Evolutionary conservation across 92 coral and sea anemone genomes (phyloP).

Genomic region (Epizoanthus scotinus): DNA sequence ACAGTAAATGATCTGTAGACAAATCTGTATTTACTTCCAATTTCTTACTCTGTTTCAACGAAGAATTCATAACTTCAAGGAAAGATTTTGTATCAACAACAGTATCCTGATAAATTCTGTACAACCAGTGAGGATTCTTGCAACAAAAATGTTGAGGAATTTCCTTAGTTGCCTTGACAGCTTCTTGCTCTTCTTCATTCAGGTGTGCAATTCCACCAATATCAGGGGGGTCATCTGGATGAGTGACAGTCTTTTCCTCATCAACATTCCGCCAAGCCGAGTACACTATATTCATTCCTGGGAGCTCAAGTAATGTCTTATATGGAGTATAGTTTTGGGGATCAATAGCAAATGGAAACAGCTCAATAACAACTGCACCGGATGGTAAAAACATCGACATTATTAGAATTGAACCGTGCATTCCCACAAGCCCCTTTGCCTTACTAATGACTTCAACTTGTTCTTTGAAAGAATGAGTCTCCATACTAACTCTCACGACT

Average conservation of each 20-base stretch:
- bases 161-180: slow-evolving; percentile 56
- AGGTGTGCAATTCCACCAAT: slow-evolving; percentile 91
- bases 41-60: slow-evolving; percentile 42
- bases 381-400: slow-evolving; percentile 83
- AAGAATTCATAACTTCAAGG: slow-evolving; percentile 44
- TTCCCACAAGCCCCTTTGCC: slow-evolving; percentile 84
- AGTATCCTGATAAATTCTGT: slow-evolving; percentile 95
- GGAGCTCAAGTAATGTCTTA: slow-evolving; percentile 77
- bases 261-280: slow-evolving; percentile 79
- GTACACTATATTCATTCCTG: slow-evolving; percentile 71
- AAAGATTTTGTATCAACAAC: slow-evolving; percentile 76
- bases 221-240: slow-evolving; percentile 81
- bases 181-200: slow-evolving; percentile 60
- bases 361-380: slow-evolving; percentile 73
- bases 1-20: slow-evolving; percentile 22
- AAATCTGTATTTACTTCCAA: neutral
- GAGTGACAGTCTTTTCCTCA: slow-evolving; percentile 79
- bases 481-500: slow-evolving; percentile 82
- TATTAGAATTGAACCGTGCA: slow-evolving; percentile 94
- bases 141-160: slow-evolving; percentile 89
- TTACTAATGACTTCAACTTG: slow-evolving; percentile 65
- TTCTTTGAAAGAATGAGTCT: slow-evolving; percentile 75
- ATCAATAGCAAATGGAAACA: slow-evolving; percentile 88
- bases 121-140: slow-evolving; percentile 86
- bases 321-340: slow-evolving; percentile 84